Evolutionary conservation across 30 jellyfish, hydroid and myxozoan species (phyloP).

Genomic region (Aurelia aurita complex sp. Pacific): DNA sequence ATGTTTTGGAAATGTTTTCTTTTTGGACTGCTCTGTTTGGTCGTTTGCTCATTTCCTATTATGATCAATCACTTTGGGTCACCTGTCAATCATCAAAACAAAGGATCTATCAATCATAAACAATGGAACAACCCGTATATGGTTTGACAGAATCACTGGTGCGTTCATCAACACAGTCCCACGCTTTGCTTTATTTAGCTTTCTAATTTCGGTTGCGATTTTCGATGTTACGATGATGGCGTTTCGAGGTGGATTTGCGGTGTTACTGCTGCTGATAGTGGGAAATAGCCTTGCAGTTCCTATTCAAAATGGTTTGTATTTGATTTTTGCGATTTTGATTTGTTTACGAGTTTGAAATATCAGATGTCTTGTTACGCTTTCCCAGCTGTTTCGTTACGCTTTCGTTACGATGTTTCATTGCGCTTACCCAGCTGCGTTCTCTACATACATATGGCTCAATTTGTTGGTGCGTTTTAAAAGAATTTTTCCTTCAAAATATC

Average conservation of each 20-base stretch:
- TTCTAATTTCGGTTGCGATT: not conserved
- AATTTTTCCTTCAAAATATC: no score
- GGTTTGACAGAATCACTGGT: slow-evolving; percentile 45
- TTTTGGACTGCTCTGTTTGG: slow-evolving; percentile 4
- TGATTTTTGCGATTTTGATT: not conserved
- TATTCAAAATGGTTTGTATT: slow-evolving; percentile 7
- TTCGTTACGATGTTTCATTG: no score
- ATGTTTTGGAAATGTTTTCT: no score
- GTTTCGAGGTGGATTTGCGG: not conserved
- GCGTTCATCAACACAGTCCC: slow-evolving; percentile 14
- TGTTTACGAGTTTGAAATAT: no score
- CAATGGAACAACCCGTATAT: slow-evolving; percentile 55
- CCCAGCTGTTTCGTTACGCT: no score
- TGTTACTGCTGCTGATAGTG: not conserved
- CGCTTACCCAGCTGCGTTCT: no score
- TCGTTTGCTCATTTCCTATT: slow-evolving; percentile 14
- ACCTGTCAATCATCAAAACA: slow-evolving; percentile 52
- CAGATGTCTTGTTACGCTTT: no score
- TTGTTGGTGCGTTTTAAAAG: no score
- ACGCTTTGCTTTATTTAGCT: not conserved
- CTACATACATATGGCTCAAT: no score
- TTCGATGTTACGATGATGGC: not conserved
- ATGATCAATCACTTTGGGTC: slow-evolving; percentile 53
- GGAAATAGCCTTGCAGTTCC: not conserved
- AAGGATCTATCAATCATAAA: not conserved